phyloP scores from a whole-genome alignment of 2,797 vertebrate species.

The Cygnus olor region DNA sequence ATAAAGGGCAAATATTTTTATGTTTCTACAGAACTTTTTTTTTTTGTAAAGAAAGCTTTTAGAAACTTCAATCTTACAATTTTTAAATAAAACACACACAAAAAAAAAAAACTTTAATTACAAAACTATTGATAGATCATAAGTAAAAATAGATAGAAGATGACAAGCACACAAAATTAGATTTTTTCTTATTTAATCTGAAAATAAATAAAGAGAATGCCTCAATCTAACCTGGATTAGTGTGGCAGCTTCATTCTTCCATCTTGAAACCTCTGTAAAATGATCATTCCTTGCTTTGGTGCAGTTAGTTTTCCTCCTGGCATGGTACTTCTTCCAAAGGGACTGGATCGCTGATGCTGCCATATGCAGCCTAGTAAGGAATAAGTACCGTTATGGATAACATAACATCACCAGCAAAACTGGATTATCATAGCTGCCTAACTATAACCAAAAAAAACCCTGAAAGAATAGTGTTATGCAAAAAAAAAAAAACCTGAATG shows the following conservation, averaged over 20 bases:
- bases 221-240: constrained; percentile 87
- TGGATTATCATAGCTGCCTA: constrained; percentile 79
- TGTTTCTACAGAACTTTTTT: not conserved
- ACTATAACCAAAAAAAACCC: constrained; percentile 59
- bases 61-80: not conserved
- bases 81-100: not conserved
- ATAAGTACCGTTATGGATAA: constrained; percentile 61
- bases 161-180: not conserved
- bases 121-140: not conserved
- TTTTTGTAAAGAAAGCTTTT: not conserved
- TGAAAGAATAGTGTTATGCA: not conserved
- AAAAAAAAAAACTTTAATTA: not conserved
- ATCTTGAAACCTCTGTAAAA: not conserved
- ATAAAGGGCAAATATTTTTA: not conserved
- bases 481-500: not conserved
- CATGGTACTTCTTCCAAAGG: constrained; percentile 17
- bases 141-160: not conserved
- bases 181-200: not conserved
- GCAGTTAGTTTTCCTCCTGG: constrained; percentile 2
- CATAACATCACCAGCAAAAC: constrained; percentile 74
- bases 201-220: not conserved
- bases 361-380: constrained; percentile 48
- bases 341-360: constrained; percentile 58
- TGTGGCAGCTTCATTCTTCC: constrained; percentile 81
- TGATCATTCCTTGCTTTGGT: not conserved